Percentiles rank a stretch among this genome's conserved stretches.
Evolutionary conservation across 23 tunicate species (phyloP).

Genomic region (Phallusia fumigata): DNA sequence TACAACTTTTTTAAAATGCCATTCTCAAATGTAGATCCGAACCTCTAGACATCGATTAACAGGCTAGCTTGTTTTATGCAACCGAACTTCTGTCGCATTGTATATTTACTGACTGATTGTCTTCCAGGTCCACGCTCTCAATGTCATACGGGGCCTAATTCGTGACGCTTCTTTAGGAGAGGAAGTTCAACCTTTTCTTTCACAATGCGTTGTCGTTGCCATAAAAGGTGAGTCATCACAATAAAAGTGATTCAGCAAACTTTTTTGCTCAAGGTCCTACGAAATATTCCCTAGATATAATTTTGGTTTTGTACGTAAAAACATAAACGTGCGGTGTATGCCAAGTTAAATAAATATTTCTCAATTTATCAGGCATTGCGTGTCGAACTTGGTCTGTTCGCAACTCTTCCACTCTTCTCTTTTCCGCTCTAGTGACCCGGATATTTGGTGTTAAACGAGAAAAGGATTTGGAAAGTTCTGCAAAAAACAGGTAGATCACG

Average conservation of each 20-base stretch:
- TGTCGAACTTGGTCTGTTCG: slow-evolving; percentile 65
- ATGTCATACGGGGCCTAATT: slow-evolving; percentile 56
- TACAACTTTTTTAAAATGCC: too few relatives aligned
- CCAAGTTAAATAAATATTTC: not conserved
- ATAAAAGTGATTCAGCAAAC: too few relatives aligned
- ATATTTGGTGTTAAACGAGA: slow-evolving; percentile 78
- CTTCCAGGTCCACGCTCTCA: slow-evolving; percentile 74
- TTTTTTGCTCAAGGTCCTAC: too few relatives aligned
- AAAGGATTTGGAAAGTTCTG: slow-evolving; percentile 45
- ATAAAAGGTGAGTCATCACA: slow-evolving; percentile 73
- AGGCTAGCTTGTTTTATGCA: too few relatives aligned
- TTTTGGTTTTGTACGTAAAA: too few relatives aligned
- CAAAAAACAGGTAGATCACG: slow-evolving; percentile 58
- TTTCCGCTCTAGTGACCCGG: slow-evolving; percentile 68
- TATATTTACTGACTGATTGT: too few relatives aligned
- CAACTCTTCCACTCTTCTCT: slow-evolving; percentile 81
- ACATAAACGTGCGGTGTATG: too few relatives aligned
- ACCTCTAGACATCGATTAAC: too few relatives aligned
- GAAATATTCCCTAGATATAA: too few relatives aligned
- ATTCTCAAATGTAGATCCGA: too few relatives aligned
- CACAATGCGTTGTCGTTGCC: slow-evolving; percentile 43
- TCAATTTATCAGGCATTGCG: slow-evolving; percentile 70
- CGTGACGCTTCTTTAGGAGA: slow-evolving; percentile 82
- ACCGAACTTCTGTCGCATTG: too few relatives aligned
- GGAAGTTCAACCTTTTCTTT: slow-evolving; percentile 59